Evolutionary conservation across 2,113 vertebrate species (phyloP).

Genomic region (Ictidomys tridecemlineatus): DNA sequence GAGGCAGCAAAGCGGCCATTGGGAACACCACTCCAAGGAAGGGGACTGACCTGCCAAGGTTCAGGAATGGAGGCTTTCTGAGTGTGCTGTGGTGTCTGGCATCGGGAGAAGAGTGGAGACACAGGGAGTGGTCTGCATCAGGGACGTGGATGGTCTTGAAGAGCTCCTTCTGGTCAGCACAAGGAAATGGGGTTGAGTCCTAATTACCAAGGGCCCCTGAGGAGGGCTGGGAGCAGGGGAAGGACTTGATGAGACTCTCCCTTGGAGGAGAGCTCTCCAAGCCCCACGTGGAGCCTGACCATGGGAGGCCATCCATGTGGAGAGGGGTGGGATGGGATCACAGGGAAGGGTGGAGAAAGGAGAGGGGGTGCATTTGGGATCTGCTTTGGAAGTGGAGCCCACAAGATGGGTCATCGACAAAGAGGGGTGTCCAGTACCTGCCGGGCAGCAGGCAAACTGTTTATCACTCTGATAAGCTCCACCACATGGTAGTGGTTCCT

Average conservation of each 20-base stretch:
- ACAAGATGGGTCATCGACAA: background rate
- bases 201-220: background rate
- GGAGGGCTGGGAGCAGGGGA: background rate
- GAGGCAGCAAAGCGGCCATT: accelerated
- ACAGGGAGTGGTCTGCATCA: background rate
- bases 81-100: accelerated
- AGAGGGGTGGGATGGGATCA: background rate
- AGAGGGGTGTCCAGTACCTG: background rate
- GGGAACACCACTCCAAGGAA: background rate
- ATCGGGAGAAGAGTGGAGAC: background rate
- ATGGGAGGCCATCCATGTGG: accelerated
- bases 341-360: no score
- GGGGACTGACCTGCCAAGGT: no score
- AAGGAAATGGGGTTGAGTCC: background rate
- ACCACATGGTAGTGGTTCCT: background rate
- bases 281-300: background rate
- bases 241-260: accelerated
- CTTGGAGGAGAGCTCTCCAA: background rate
- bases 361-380: background rate
- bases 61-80: background rate
- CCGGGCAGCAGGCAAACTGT: background rate
- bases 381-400: background rate
- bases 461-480: background rate
- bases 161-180: background rate
- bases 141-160: accelerated